phyloP scores from a whole-genome alignment of 1,140 invertebrate genomes.

The Thrips palmi region DNA sequence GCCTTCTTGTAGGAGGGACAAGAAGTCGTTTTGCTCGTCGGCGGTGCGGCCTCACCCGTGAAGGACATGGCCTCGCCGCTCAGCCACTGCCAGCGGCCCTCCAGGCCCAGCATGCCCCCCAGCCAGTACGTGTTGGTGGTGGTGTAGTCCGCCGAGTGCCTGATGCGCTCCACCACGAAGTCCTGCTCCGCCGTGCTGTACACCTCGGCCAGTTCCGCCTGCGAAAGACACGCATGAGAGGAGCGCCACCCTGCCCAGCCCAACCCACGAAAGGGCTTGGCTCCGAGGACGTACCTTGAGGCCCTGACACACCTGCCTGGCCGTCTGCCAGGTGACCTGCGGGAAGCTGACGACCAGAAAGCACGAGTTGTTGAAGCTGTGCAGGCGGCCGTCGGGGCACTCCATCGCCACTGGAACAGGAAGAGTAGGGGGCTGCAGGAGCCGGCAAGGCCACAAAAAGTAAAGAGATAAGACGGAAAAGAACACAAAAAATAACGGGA shows the following conservation, averaged over 20 bases:
- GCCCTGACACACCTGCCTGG: slow-evolving; percentile 47
- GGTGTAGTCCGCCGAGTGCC: slow-evolving; percentile 42
- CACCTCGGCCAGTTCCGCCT: slow-evolving; percentile 24
- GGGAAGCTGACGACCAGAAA: slow-evolving; percentile 54
- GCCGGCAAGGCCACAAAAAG: no score
- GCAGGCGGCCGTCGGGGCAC: slow-evolving; percentile 41
- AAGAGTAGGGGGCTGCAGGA: no score
- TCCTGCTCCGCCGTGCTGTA: slow-evolving; percentile 34
- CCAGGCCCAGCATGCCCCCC: slow-evolving; percentile 25
- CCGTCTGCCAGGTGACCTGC: slow-evolving; percentile 49
- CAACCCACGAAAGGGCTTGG: no score
- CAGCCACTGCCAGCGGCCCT: slow-evolving; percentile 32
- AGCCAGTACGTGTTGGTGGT: slow-evolving; percentile 49
- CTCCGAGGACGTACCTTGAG: slow-evolving; percentile 33
- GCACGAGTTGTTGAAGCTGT: slow-evolving; percentile 42
- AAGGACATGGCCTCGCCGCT: slow-evolving; percentile 36
- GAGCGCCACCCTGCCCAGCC: no score
- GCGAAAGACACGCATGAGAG: slow-evolving; percentile 7
- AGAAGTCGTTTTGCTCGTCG: neutral
- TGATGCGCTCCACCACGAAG: slow-evolving; percentile 40
- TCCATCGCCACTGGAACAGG: slow-evolving; percentile 26
- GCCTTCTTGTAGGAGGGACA: neutral
- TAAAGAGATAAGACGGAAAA: no score
- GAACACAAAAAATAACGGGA: no score
- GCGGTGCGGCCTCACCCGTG: slow-evolving; percentile 23